Evolutionary conservation across 2,797 vertebrate species (phyloP), one percentile per base, ranked within the genome.

Genomic region (Ispidina picta): DNA sequence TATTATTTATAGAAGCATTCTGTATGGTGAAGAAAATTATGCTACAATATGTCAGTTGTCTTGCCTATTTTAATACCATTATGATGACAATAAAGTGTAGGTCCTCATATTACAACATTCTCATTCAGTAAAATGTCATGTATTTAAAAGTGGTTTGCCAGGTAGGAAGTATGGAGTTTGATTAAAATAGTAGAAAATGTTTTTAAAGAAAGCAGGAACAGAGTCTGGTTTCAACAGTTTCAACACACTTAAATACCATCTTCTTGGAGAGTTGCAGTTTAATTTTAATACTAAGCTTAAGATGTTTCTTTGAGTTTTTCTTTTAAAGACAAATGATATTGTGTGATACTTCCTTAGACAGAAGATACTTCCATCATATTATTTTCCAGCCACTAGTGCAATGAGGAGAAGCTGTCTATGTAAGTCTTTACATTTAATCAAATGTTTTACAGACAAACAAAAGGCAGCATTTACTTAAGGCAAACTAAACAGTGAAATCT

Each of bases 401-500:
- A 96, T 73, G 93, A 95, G 73, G 62, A 90, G 86, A 94, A 95
- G 94, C 92, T 94, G 92, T 94, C 95, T 93, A 93, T 97, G 96
- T 97, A 96, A 97, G 97, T 96, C 96, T 93, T 94, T 95, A 97
- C 94, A 94, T 97, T 97, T 96, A 97, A 97, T 97, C 97, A 96
- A 97, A 97, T 97, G 97, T 97, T 98, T 97, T 97, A 97, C 95
- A 90, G 97, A 98, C 97, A 98, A 98, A 98, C 97, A 98, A 97
- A 97, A 90, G 96, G 92, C 97, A 97, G 97, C 96, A 97, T 98
- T 98, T 98, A 97, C 97, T 98, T 98, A 98, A 98, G 97, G 95
- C 98, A 98, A 98, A 97, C 97, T 97, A 98, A 98, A 98, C 97
- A 98, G 90, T 94, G 97, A 97, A 98, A 98, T 98, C 97, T 98